Evolutionary conservation across 2,888 invertebrate genomes (phyloP).

Genomic region (Drosophila tanythrix): DNA sequence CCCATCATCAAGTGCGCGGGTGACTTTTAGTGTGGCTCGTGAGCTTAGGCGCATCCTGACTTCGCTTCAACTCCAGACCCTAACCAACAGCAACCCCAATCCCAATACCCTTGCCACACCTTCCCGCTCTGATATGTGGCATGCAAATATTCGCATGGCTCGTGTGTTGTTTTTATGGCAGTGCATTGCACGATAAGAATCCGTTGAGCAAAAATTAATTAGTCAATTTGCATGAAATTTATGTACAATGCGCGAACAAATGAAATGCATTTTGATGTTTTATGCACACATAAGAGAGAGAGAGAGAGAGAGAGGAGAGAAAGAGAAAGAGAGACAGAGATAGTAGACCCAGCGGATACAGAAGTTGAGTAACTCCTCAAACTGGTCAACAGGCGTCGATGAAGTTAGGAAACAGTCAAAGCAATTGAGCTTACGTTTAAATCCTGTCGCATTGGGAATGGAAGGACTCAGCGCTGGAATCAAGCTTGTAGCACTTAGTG

Average conservation of each 20-base stretch:
- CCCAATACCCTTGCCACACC: neutral
- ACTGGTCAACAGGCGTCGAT: neutral
- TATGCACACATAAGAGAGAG: slow-evolving; percentile 32
- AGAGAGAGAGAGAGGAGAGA: neutral
- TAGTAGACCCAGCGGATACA: slow-evolving; percentile 29
- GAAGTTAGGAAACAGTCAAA: neutral
- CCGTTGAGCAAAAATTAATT: slow-evolving; percentile 81
- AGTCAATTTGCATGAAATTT: slow-evolving; percentile 83
- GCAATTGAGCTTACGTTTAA: neutral
- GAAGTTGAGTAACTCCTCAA: neutral
- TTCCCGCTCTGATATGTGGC: slow-evolving; percentile 9
- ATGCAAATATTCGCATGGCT: slow-evolving; percentile 46
- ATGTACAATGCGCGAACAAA: slow-evolving; percentile 77
- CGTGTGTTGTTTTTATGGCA: slow-evolving; percentile 50
- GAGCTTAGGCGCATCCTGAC: slow-evolving; percentile 51
- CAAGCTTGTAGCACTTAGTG: neutral
- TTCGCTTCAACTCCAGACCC: slow-evolving; percentile 6
- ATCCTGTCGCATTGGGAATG: neutral
- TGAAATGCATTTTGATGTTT: slow-evolving; percentile 66
- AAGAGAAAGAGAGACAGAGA: neutral
- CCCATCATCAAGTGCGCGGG: slow-evolving; percentile 55
- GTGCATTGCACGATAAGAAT: slow-evolving; percentile 78
- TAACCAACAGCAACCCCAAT: slow-evolving; percentile 5
- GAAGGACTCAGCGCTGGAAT: neutral
- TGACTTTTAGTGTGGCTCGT: slow-evolving; percentile 30